Percentiles rank a stretch among this genome's conserved stretches.
phyloP scores from a whole-genome alignment of 1,140 invertebrate genomes.

The Zeugodacus cucurbitae region DNA sequence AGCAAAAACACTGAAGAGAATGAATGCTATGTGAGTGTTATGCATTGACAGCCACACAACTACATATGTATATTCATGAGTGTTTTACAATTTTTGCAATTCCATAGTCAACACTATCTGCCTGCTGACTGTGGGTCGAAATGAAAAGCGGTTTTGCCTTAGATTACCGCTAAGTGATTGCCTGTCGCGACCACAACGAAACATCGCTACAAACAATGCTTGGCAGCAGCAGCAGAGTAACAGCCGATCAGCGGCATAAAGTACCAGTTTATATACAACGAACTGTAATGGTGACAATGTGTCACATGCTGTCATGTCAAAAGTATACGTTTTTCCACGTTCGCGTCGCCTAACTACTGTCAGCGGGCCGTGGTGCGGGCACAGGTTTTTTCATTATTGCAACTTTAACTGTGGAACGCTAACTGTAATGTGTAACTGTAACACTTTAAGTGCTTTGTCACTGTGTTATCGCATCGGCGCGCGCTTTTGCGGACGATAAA shows the following conservation, averaged over 20 bases:
- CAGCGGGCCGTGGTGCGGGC: too few relatives aligned
- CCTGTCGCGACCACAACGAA: not conserved
- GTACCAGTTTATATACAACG: conserved; percentile 28
- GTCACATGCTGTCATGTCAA: conserved; percentile 41
- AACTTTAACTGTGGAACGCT: not conserved
- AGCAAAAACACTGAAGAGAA: not conserved
- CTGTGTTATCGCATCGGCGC: conserved; percentile 6
- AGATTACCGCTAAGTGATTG: conserved; percentile 36
- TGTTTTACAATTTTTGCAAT: not conserved
- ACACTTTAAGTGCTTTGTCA: not conserved
- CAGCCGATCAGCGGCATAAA: not conserved
- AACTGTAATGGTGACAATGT: conserved; percentile 35
- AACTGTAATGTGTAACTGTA: not conserved
- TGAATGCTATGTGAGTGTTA: not conserved
- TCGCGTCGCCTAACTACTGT: not conserved
- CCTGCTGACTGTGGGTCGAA: not conserved
- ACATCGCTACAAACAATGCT: not conserved
- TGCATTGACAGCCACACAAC: not conserved
- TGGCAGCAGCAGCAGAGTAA: not conserved
- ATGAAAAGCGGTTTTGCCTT: conserved; percentile 31
- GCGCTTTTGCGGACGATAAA: not conserved
- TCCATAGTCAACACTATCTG: not conserved
- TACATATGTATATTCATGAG: too few relatives aligned
- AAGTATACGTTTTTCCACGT: not conserved
- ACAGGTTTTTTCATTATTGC: conserved; percentile 24